A percentile compares a stretch with the other conserved stretches of the same genome.
Conservation (phyloP, 30 jellyfish, hydroid and myxozoan species). For the Aurelia aurita complex sp. Pacific region DNA sequence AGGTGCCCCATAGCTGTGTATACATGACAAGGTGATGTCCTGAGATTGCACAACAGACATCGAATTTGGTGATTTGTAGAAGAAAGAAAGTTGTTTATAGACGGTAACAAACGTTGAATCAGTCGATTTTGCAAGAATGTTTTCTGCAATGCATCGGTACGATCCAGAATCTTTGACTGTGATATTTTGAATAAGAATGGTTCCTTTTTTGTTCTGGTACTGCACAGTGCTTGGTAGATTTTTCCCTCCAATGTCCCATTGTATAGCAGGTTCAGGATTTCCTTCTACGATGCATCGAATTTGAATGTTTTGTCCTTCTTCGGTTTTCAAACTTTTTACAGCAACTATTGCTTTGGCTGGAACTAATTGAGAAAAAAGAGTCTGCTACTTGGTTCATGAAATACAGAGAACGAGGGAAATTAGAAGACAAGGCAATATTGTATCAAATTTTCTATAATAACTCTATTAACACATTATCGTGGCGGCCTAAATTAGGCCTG, state of each 20-base stretch:
- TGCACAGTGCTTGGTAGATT: neutral
- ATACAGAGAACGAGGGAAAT: neutral
- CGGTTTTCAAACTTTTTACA: slow-evolving; percentile 11
- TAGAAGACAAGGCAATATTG: neutral
- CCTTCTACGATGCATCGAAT: slow-evolving; percentile 44
- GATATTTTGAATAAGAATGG: neutral
- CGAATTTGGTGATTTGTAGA: neutral
- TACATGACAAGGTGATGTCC: slow-evolving; percentile 4
- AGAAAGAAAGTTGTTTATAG: slow-evolving; percentile 6
- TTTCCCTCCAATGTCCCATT: slow-evolving; percentile 1
- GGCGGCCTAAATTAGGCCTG: too few relatives aligned
- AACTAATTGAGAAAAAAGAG: neutral
- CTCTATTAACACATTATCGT: too few relatives aligned
- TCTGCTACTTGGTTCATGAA: neutral
- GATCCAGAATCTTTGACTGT: slow-evolving; percentile 19
- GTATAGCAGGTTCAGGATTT: slow-evolving; percentile 5
- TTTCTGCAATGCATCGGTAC: slow-evolving; percentile 42
- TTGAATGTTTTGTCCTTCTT: slow-evolving; percentile 18
- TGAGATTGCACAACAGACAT: neutral
- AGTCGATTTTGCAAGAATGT: slow-evolving; percentile 5
- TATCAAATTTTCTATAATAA: too few relatives aligned
- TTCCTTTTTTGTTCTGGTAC: neutral
- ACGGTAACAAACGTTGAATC: slow-evolving; percentile 1
- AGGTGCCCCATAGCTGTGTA: slow-evolving; percentile 8
- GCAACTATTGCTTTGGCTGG: slow-evolving; percentile 37